These are phyloP conservation scores for Eulacestoma nigropectus DNA, from an alignment of 2,113 vertebrate genomes.

Conservation along the genomic window DNA sequence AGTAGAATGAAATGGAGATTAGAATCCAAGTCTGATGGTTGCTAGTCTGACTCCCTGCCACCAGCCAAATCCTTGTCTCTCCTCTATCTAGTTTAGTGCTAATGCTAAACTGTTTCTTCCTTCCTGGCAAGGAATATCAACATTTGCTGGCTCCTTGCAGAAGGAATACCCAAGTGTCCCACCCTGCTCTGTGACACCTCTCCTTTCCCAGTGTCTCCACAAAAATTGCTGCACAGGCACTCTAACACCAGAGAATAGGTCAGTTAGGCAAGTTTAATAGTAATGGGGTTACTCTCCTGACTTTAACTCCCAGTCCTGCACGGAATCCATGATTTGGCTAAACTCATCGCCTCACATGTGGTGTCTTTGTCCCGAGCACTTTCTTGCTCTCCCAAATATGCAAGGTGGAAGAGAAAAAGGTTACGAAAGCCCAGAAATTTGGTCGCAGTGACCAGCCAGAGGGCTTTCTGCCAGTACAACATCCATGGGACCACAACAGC, in stretches of 20 bases:
- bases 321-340: background rate
- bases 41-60: background rate
- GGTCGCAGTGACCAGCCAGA: background rate
- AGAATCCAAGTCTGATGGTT: background rate
- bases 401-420: background rate
- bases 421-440: background rate
- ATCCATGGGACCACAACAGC: accelerated
- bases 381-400: background rate
- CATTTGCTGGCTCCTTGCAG: background rate
- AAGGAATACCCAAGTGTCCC: background rate
- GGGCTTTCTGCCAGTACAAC: accelerated
- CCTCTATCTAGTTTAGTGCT: background rate
- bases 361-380: background rate
- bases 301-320: background rate
- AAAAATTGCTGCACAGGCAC: background rate
- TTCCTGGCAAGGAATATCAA: background rate
- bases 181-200: background rate
- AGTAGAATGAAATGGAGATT: background rate
- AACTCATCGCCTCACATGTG: accelerated
- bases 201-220: background rate
- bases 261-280: background rate
- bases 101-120: background rate
- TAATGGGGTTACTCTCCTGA: background rate
- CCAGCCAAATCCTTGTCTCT: background rate
- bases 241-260: background rate